Evolutionary conservation across 2,113 vertebrate species (phyloP).

Genomic region (Muscicapa adusta): DNA sequence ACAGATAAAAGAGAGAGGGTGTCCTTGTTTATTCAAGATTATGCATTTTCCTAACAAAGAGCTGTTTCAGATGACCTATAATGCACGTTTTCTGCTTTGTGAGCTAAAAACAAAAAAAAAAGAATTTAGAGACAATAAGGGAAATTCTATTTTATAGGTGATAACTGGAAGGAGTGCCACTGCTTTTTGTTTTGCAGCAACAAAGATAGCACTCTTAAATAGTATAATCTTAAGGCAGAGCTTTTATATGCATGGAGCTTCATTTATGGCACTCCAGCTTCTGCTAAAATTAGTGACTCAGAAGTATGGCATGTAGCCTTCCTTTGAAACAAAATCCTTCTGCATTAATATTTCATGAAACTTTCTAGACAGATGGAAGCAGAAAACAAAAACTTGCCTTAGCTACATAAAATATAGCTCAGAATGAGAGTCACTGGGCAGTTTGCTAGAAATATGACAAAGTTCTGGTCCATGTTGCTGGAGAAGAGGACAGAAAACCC

Average conservation of each 20-base stretch:
- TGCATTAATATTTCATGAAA: slow-evolving; percentile 1
- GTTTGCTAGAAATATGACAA: not conserved
- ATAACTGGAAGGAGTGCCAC: not conserved
- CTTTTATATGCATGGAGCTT: not conserved
- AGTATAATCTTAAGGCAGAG: not conserved
- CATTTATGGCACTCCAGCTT: not conserved
- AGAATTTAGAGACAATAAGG: not conserved
- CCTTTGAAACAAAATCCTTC: not conserved
- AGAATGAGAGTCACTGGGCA: not conserved
- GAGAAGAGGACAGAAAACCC: not conserved
- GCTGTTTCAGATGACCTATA: not conserved
- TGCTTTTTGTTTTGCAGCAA: not conserved
- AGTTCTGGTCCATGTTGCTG: not conserved
- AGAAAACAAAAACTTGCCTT: not conserved
- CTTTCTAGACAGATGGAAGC: not conserved
- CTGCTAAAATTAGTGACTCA: not conserved
- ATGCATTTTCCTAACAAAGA: slow-evolving; percentile 7
- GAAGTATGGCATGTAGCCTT: not conserved
- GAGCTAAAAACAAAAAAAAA: not conserved
- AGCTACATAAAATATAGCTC: not conserved
- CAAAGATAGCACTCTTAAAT: not conserved
- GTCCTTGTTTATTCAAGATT: not conserved
- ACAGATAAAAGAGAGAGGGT: not conserved
- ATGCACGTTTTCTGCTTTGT: not conserved
- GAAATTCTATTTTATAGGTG: not conserved